phyloP scores from a whole-genome alignment of 1,140 invertebrate species.

The Heliconius himera region DNA sequence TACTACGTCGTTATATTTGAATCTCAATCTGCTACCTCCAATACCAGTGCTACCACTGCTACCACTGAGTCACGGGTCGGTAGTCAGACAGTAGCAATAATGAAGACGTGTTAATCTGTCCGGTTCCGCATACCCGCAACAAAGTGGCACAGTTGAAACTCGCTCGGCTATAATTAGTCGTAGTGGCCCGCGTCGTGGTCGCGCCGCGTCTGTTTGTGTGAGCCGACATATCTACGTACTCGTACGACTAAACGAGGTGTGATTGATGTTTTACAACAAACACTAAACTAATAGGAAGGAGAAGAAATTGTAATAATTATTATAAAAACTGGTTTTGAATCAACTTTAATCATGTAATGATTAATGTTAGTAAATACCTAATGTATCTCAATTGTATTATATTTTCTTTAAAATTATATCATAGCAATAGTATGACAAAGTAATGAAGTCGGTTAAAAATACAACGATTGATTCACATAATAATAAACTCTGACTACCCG shows the following conservation, averaged over 20 bases:
- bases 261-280: neutral
- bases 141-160: conserved; percentile 18
- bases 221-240: neutral
- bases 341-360: neutral
- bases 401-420: too few relatives aligned
- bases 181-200: neutral
- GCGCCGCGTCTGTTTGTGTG: neutral
- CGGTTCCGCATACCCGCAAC: conserved; percentile 27
- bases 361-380: neutral
- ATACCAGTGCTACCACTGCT: too few relatives aligned
- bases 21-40: too few relatives aligned
- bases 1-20: too few relatives aligned
- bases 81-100: neutral
- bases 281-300: neutral
- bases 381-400: too few relatives aligned
- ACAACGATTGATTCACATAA: too few relatives aligned
- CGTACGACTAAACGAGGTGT: neutral
- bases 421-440: too few relatives aligned
- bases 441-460: too few relatives aligned
- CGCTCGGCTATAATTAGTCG: conserved; percentile 21
- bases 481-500: too few relatives aligned
- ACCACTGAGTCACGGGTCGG: neutral
- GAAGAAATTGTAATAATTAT: neutral
- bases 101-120: neutral
- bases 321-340: neutral